These are phyloP conservation scores for Andrena dorsata DNA, from an alignment of 2,888 invertebrate species.

Conservation along the genomic window DNA sequence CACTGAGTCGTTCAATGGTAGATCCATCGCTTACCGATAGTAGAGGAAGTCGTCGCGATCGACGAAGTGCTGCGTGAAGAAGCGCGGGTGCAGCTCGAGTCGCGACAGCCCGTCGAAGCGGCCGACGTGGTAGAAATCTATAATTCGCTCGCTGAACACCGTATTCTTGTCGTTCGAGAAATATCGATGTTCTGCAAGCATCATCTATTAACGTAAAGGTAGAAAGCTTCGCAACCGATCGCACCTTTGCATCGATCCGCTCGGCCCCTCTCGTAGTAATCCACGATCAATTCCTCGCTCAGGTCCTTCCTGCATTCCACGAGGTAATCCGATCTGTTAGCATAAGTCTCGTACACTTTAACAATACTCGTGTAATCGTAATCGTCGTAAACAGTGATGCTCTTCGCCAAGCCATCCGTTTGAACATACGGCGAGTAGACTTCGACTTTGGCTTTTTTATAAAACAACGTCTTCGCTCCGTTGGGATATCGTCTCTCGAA, in stretches of 20 bases:
- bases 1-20: background rate
- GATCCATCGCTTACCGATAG: slow-evolving; percentile 71
- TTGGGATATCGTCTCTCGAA: slow-evolving; percentile 91
- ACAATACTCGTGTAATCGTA: slow-evolving; percentile 86
- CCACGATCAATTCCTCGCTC: slow-evolving; percentile 80
- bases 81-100: slow-evolving; percentile 86
- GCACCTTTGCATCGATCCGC: slow-evolving; percentile 89
- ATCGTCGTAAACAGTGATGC: slow-evolving; percentile 88
- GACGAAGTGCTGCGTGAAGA: slow-evolving; percentile 87
- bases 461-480: slow-evolving; percentile 89
- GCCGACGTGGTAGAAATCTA: slow-evolving; percentile 87
- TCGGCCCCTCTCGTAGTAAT: slow-evolving; percentile 89
- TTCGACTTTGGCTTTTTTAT: slow-evolving; percentile 91
- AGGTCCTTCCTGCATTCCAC: slow-evolving; percentile 86
- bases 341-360: slow-evolving; percentile 77
- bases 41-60: slow-evolving; percentile 86
- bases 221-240: background rate
- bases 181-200: slow-evolving; percentile 84
- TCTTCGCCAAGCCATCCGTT: slow-evolving; percentile 90
- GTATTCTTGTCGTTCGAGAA: slow-evolving; percentile 72
- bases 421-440: slow-evolving; percentile 92
- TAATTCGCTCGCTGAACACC: slow-evolving; percentile 81
- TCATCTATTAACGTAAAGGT: background rate
- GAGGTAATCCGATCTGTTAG: slow-evolving; percentile 89
- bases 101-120: slow-evolving; percentile 90